Base-by-base conservation (phyloP, 2,888 invertebrate genomes). In the Glaucopsyche alexis region DNA sequence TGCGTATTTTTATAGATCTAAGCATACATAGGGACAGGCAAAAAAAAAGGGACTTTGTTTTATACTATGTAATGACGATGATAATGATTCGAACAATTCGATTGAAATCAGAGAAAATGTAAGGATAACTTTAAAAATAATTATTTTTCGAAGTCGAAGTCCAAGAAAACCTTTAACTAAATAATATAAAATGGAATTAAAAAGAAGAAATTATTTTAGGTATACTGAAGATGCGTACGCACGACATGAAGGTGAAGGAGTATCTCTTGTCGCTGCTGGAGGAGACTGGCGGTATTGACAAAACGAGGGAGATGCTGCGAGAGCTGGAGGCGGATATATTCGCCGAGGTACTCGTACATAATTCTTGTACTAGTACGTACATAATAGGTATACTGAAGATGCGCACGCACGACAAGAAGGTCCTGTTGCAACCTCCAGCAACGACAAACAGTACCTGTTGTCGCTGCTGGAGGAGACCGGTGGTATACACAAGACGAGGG, bases 401-500 rank as follows among this genome's bases (percentile, higher is more conserved):
- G 45, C 40, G 47, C 19, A 16, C 74, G 7, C 49, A 40, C 7
- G 72, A 74, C 42, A 40, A 45, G 2, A 16, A 11, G 1, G 13
- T 66, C 29, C n/a, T n/a, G n/a, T n/a, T n/a, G n/a, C n/a, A n/a
- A n/a, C n/a, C n/a, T n/a, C n/a, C n/a, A n/a, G n/a, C n/a, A n/a
- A n/a, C n/a, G n/a, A n/a, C n/a, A 74, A 74, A 49, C 38, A 55
- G 16, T 65, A 72, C 45, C 70, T 70, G 38, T 64, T 72, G 11
- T 67, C 71, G 1, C 14, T 74, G 7, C 45, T 74, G 52, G 65
- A 74, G 49, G 60, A 52, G 11, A 9, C 64, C n/a, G 74, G 72
- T 50, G 70, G 74, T 38, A 16, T 74, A 49, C 64, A 74, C 52
- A 69, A 74, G 50, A 72, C 74, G n/a, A n/a, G n/a, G n/a, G n/a